A percentile compares a stretch with the other conserved stretches of the same genome.
These are phyloP conservation scores for Agrilus biguttatus DNA, from an alignment of 2,888 invertebrate genomes.

Conservation along the genomic window DNA sequence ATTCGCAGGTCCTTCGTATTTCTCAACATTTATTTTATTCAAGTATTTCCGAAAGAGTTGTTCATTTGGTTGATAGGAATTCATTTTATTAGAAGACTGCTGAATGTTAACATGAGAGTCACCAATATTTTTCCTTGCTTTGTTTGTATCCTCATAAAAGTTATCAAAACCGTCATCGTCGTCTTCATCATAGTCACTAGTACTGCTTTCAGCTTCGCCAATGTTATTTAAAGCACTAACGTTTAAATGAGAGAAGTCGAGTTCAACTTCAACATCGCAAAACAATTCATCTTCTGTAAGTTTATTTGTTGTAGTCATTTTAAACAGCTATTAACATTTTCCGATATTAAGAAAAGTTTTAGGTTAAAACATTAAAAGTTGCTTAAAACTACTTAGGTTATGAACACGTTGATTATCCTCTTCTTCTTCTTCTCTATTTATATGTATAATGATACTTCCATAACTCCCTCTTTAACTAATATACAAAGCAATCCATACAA, in stretches of 20 bases:
- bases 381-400: no score
- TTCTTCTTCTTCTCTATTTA: no score
- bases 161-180: slow-evolving; percentile 11
- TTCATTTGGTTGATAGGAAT: slow-evolving; percentile 62
- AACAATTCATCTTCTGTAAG: slow-evolving; percentile 30
- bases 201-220: background rate
- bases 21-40: slow-evolving; percentile 72
- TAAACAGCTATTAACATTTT: no score
- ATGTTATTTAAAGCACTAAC: slow-evolving; percentile 1
- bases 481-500: no score
- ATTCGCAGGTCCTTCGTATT: slow-evolving; percentile 50
- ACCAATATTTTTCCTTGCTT: slow-evolving; percentile 4
- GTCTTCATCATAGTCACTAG: slow-evolving; percentile 5
- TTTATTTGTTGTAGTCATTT: background rate
- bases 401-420: no score
- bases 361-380: no score
- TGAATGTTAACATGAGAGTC: slow-evolving; percentile 17
- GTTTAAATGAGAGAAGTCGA: slow-evolving; percentile 1
- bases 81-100: slow-evolving; percentile 27
- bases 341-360: no score
- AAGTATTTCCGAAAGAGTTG: slow-evolving; percentile 66
- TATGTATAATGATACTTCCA: no score
- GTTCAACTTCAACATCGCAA: slow-evolving; percentile 27
- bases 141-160: slow-evolving; percentile 11
- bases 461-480: no score